Conservation (phyloP, 1,140 invertebrate species). For the Cherax destructor region DNA sequence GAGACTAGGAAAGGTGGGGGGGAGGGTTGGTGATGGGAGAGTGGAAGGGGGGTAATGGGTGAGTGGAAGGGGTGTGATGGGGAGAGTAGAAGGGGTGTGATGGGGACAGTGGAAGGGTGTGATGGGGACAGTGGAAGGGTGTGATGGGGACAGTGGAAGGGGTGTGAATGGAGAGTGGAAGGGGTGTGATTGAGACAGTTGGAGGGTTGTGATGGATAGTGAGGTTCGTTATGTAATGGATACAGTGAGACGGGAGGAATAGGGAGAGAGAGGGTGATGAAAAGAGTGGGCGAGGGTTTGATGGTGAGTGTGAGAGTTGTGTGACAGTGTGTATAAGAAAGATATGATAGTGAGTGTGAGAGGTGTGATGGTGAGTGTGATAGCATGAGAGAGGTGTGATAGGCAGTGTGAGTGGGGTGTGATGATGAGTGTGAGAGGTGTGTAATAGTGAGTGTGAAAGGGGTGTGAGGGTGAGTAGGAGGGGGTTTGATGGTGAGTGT, state of each 20-base stretch:
- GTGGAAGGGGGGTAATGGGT: neutral
- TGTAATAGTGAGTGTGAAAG: neutral
- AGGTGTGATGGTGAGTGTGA: too few species aligned
- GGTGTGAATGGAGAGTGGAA: neutral
- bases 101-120: neutral
- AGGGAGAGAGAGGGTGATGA: neutral
- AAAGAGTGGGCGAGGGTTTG: too few species aligned
- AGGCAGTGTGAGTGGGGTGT: too few species aligned
- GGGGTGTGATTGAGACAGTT: too few species aligned
- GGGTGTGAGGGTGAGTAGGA: neutral
- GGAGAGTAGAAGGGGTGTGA: neutral
- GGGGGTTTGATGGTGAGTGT: too few species aligned
- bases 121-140: neutral
- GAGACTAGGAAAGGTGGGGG: neutral
- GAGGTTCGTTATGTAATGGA: neutral
- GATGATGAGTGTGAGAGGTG: too few species aligned
- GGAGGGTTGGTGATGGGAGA: neutral
- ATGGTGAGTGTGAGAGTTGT: neutral
- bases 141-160: neutral
- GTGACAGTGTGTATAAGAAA: neutral
- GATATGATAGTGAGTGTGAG: too few species aligned
- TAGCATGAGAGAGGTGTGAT: neutral
- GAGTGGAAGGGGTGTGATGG: too few species aligned
- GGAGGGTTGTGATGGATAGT: too few species aligned
- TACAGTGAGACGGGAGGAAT: neutral